These are phyloP conservation scores for Lydus trimaculatus DNA, from an alignment of 2,888 invertebrate species.

Conservation along the genomic window DNA sequence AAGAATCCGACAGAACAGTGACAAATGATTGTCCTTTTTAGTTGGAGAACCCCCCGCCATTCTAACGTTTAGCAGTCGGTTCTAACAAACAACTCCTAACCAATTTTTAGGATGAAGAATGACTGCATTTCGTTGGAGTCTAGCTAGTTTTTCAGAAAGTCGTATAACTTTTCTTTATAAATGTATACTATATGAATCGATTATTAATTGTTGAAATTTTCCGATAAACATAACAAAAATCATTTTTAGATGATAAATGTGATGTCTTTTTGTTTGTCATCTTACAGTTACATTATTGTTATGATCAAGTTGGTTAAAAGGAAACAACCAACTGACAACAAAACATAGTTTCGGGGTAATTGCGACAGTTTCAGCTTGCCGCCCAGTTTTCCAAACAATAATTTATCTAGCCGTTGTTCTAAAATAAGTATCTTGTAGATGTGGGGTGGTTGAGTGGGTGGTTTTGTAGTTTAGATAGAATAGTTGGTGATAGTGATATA, in stretches of 20 bases:
- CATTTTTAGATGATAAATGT: neutral
- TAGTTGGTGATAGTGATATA: constrained; percentile 3
- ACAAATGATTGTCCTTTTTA: constrained; percentile 17
- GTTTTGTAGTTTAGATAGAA: neutral
- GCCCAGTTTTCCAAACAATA: constrained; percentile 3
- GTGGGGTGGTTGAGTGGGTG: neutral
- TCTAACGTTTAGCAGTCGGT: neutral
- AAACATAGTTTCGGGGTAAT: constrained; percentile 2
- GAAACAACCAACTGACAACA: neutral
- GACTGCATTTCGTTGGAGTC: constrained; percentile 3
- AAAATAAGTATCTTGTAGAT: neutral
- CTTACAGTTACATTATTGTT: neutral
- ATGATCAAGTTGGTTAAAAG: neutral
- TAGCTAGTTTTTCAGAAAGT: no score
- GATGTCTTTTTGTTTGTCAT: neutral
- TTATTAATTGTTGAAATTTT: neutral
- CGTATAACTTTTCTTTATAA: no score
- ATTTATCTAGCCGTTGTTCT: neutral
- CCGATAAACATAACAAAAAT: neutral
- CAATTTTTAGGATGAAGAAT: constrained; percentile 18
- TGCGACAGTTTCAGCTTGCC: neutral
- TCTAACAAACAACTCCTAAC: neutral
- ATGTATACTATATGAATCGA: neutral
- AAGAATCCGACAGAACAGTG: constrained; percentile 1
- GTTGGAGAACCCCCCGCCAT: neutral